Percentiles rank a stretch among this genome's conserved stretches.
These are phyloP conservation scores for Anhinga anhinga DNA, from an alignment of 2,113 vertebrate species.

Conservation along the genomic window DNA sequence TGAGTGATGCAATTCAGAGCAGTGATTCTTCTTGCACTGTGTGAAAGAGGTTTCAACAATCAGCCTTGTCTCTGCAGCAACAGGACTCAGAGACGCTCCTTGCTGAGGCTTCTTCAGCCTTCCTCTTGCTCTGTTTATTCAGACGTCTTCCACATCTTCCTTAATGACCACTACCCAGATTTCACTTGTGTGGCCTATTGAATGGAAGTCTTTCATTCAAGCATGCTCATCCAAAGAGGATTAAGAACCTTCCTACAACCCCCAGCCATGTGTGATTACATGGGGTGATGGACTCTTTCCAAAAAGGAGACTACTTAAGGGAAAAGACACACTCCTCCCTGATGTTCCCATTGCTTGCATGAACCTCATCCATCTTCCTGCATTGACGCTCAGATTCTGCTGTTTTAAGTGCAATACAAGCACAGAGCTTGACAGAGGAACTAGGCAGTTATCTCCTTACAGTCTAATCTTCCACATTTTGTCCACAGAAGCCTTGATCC, in stretches of 20 bases:
- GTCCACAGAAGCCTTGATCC: neutral
- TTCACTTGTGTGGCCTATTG: neutral
- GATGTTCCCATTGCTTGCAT: neutral
- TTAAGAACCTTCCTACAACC: neutral
- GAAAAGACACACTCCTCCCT: neutral
- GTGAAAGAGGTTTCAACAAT: slow-evolving; percentile 45
- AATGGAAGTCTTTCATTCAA: neutral
- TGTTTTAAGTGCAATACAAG: neutral
- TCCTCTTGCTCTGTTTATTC: neutral
- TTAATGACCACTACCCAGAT: neutral
- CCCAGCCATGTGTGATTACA: neutral
- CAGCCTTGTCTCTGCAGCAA: slow-evolving; percentile 47
- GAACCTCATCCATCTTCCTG: neutral
- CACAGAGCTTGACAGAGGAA: neutral
- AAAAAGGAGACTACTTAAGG: neutral
- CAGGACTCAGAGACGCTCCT: slow-evolving; percentile 39
- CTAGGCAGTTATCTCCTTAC: neutral
- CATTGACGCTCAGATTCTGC: neutral
- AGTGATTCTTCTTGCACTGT: slow-evolving; percentile 41
- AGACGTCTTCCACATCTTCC: neutral
- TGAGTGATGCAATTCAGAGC: slow-evolving; percentile 70
- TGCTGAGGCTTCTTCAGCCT: neutral
- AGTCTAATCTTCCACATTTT: neutral
- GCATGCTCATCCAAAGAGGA: neutral
- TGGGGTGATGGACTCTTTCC: neutral